phyloP scores from a whole-genome alignment of 2,797 vertebrate species.

The Mus spretus region DNA sequence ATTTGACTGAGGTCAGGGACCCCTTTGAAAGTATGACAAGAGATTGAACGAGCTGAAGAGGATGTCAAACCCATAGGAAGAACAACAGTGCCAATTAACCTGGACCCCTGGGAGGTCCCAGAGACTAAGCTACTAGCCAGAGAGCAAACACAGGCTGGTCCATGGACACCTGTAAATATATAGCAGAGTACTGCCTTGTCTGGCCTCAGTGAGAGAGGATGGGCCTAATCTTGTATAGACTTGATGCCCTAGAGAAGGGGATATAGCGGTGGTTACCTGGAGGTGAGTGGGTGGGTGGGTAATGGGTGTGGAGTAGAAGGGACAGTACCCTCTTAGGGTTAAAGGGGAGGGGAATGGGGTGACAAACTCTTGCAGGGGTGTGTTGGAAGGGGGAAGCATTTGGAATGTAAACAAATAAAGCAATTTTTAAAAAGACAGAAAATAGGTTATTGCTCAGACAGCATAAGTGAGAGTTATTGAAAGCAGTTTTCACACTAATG shows the following conservation, averaged over 20 bases:
- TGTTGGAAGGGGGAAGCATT: neutral
- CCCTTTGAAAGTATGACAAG: neutral
- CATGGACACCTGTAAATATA: neutral
- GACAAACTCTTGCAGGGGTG: neutral
- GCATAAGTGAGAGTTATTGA: neutral
- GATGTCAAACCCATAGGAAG: neutral
- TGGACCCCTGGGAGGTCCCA: neutral
- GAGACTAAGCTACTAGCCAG: neutral
- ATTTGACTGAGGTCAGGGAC: neutral
- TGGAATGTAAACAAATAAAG: neutral
- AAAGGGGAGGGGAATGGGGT: neutral
- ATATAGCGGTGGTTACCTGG: neutral
- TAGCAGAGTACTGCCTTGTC: neutral
- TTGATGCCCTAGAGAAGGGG: neutral
- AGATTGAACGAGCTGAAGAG: neutral
- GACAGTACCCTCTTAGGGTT: neutral
- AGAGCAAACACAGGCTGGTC: neutral
- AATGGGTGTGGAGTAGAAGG: accelerated
- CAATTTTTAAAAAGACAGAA: neutral
- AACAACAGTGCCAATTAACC: neutral
- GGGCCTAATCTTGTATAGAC: neutral
- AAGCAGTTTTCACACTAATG: neutral
- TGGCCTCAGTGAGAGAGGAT: neutral
- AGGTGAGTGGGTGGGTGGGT: neutral
- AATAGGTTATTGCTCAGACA: neutral